Evolutionary conservation across 1,140 invertebrate genomes (phyloP).

Genomic region (Calliphora vicina): DNA sequence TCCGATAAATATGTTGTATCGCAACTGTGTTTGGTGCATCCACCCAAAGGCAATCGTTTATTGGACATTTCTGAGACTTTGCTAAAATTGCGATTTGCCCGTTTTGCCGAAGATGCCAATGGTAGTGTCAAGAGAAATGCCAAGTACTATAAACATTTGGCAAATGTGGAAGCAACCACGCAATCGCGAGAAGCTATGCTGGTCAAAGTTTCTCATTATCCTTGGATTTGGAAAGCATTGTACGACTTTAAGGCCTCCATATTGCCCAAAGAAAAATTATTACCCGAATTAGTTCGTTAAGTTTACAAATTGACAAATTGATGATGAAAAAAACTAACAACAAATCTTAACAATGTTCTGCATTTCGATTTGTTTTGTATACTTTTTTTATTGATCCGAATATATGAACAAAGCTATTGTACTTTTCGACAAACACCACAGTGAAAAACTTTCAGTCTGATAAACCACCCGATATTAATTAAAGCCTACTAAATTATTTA

Average conservation of each 20-base stretch:
- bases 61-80: conserved; percentile 56
- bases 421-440: too few relatives aligned
- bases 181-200: conserved; percentile 51
- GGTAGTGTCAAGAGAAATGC: conserved; percentile 48
- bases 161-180: conserved; percentile 50
- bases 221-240: conserved; percentile 53
- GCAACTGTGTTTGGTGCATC: conserved; percentile 57
- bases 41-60: conserved; percentile 52
- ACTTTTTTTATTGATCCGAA: not conserved
- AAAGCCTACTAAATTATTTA: too few relatives aligned
- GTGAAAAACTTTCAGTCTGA: too few relatives aligned
- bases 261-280: conserved; percentile 52
- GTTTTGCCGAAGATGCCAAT: conserved; percentile 50
- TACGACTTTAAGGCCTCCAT: conserved; percentile 50
- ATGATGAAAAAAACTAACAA: not conserved
- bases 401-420: too few relatives aligned
- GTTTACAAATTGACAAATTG: not conserved
- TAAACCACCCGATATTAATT: too few relatives aligned
- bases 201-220: conserved; percentile 50
- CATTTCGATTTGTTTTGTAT: not conserved
- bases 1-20: conserved; percentile 53
- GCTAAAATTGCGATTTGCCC: conserved; percentile 54
- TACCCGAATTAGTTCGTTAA: conserved; percentile 57
- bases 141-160: conserved; percentile 57
- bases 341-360: not conserved